Evolutionary conservation across 2,888 invertebrate species (phyloP).

Genomic region (Drosophila borealis): DNA sequence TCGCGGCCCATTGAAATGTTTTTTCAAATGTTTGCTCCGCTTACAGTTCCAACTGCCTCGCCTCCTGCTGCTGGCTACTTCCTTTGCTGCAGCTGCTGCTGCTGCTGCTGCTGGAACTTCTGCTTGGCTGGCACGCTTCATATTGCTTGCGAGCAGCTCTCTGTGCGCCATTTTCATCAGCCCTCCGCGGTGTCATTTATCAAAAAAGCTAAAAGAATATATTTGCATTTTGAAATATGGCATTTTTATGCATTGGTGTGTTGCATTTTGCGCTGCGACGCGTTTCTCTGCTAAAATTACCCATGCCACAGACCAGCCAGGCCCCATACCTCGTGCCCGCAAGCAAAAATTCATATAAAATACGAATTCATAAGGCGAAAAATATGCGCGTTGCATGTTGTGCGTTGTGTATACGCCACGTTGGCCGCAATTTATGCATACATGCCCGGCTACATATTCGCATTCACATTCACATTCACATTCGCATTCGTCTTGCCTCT

Average conservation of each 20-base stretch:
- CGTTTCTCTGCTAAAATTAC: slow-evolving; percentile 59
- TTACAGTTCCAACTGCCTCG: slow-evolving; percentile 21
- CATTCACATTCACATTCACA: slow-evolving; percentile 27
- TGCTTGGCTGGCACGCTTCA: slow-evolving; percentile 66
- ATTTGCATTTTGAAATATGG: slow-evolving; percentile 80
- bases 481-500: slow-evolving; percentile 23
- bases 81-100: neutral
- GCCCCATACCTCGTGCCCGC: neutral
- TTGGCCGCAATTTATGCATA: slow-evolving; percentile 74
- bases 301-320: slow-evolving; percentile 23
- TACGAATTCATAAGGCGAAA: slow-evolving; percentile 80
- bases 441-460: slow-evolving; percentile 40
- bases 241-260: slow-evolving; percentile 81
- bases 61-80: too few species aligned
- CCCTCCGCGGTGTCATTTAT: slow-evolving; percentile 80
- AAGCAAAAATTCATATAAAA: slow-evolving; percentile 71
- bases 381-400: slow-evolving; percentile 61
- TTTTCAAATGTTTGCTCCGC: slow-evolving; percentile 41
- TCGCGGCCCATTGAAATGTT: slow-evolving; percentile 23
- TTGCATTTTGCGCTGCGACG: slow-evolving; percentile 66
- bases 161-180: slow-evolving; percentile 70
- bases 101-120: slow-evolving; percentile 20
- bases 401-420: slow-evolving; percentile 74
- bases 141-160: slow-evolving; percentile 61
- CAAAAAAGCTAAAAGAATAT: slow-evolving; percentile 81